Evolutionary conservation across 2,888 invertebrate species (phyloP).

Genomic region (Pollenia labialis): DNA sequence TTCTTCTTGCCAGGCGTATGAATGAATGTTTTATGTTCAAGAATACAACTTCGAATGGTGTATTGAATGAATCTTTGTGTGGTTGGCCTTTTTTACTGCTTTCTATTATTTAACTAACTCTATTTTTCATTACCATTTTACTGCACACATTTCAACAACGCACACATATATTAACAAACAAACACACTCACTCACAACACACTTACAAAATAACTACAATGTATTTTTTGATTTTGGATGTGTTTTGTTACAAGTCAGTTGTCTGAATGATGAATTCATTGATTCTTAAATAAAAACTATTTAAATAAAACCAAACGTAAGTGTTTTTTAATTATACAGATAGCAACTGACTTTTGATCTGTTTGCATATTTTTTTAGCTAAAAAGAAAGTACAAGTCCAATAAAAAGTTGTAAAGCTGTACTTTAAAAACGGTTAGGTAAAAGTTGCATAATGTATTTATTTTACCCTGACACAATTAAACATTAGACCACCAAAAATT

Average conservation of each 20-base stretch:
- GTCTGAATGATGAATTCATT: slow-evolving; percentile 17
- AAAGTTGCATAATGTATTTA: too few relatives aligned
- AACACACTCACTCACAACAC: not conserved
- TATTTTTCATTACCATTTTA: slow-evolving; percentile 71
- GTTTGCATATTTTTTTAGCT: too few relatives aligned
- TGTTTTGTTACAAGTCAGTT: slow-evolving; percentile 9
- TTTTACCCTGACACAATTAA: too few relatives aligned
- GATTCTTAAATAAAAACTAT: not conserved
- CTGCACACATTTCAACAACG: slow-evolving; percentile 42
- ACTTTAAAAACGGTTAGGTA: too few relatives aligned
- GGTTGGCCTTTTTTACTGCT: slow-evolving; percentile 51
- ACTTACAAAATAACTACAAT: not conserved
- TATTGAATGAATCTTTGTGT: slow-evolving; percentile 26
- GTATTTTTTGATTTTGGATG: not conserved
- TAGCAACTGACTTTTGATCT: too few relatives aligned
- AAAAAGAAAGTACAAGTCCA: too few relatives aligned
- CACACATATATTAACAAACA: slow-evolving; percentile 8
- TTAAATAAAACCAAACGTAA: not conserved
- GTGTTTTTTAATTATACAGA: too few relatives aligned
- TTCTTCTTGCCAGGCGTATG: slow-evolving; percentile 26
- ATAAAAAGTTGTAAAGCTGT: too few relatives aligned
- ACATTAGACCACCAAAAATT: too few relatives aligned
- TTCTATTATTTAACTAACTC: slow-evolving; percentile 70
- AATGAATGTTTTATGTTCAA: not conserved
- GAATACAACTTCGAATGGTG: slow-evolving; percentile 7